Percentiles rank a stretch among this genome's conserved stretches.
These are phyloP conservation scores for Tetragnatha montana DNA, from an alignment of 2,888 invertebrate species.

Conservation along the genomic window DNA sequence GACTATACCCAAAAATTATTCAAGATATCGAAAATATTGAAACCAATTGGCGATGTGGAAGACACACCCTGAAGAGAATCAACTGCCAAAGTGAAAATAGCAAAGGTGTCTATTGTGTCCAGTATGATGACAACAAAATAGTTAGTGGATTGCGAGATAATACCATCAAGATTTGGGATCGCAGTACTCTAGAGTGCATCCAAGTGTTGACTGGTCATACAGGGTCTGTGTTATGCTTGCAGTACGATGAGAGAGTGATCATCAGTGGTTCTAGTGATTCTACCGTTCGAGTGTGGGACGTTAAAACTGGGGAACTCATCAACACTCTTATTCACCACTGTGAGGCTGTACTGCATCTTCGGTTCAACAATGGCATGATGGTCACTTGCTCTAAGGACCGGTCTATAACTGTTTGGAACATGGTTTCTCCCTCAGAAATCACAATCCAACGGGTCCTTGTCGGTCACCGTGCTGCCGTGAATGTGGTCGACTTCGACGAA, in stretches of 20 bases:
- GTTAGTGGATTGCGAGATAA: conserved; percentile 99
- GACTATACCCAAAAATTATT: conserved; percentile 96
- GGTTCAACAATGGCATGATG: conserved; percentile 99
- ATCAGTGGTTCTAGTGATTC: conserved; percentile 99
- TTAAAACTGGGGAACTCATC: conserved; percentile 95
- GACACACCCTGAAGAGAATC: conserved; percentile 96
- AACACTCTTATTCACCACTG: conserved; percentile 99
- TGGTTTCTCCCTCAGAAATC: conserved; percentile 98
- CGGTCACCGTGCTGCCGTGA: conserved; percentile 99
- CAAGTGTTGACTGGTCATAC: conserved; percentile 97
- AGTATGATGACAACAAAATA: conserved; percentile 99
- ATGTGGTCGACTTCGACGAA: conserved; percentile 99
- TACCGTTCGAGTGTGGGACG: conserved; percentile 99
- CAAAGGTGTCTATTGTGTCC: conserved; percentile 99
- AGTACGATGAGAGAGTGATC: conserved; percentile 99
- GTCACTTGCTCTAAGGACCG: conserved; percentile 99
- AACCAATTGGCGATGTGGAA: conserved; percentile 97
- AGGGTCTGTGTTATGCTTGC: conserved; percentile 97
- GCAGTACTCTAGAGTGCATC: conserved; percentile 93
- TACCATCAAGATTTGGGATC: conserved; percentile 99
- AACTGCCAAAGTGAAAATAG: conserved; percentile 99
- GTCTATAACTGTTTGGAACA: conserved; percentile 99
- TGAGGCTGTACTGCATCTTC: conserved; percentile 98
- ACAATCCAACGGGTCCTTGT: conserved; percentile 95
- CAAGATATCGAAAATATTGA: conserved; percentile 89